A percentile compares a stretch with the other conserved stretches of the same genome.
Evolutionary conservation across 64 coral and sea anemone species (phyloP).

Genomic region (Stichodactyla mertensii): DNA sequence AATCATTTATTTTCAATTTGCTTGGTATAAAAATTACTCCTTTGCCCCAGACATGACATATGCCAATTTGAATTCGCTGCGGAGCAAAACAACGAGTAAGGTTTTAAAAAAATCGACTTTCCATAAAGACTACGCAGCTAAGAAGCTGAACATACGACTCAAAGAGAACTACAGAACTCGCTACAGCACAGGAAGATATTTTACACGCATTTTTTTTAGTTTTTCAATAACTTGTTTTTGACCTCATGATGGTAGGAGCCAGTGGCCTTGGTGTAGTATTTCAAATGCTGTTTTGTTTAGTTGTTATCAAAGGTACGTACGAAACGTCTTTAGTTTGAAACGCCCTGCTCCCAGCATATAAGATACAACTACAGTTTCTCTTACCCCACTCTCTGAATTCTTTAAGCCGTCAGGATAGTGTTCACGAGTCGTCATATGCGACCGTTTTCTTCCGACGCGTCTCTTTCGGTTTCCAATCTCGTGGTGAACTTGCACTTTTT

Average conservation of each 20-base stretch:
- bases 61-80: neutral
- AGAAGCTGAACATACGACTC: neutral
- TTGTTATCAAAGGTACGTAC: neutral
- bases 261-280: neutral
- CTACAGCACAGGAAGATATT: neutral
- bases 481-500: neutral
- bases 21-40: neutral
- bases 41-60: neutral
- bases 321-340: neutral
- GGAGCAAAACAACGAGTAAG: neutral
- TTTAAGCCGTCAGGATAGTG: neutral
- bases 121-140: neutral
- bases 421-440: neutral
- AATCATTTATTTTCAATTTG: constrained; percentile 5
- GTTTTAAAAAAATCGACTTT: neutral
- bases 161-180: neutral
- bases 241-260: neutral
- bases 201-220: neutral
- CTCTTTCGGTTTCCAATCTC: neutral
- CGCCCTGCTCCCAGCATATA: neutral
- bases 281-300: neutral
- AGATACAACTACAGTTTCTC: neutral
- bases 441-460: neutral
- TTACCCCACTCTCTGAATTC: neutral
- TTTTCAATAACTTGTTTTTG: neutral